Conservation (phyloP, 1,140 invertebrate genomes). For the Papilio machaon region DNA sequence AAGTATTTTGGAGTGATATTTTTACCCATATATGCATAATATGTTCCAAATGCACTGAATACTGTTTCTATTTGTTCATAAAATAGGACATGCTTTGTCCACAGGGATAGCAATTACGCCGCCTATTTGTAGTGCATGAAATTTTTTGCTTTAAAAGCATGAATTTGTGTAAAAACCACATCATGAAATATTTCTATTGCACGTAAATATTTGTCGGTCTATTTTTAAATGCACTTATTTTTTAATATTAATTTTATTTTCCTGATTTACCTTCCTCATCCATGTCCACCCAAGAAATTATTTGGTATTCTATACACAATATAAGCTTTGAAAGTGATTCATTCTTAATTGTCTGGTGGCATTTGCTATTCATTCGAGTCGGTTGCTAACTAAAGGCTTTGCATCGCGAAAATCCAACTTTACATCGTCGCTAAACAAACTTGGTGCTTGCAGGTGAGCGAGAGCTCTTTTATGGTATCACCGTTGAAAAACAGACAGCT, state of each 20-base stretch:
- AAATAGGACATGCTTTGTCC: conserved; percentile 7
- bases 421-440: conserved; percentile 49
- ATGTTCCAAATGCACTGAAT: not conserved
- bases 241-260: no score
- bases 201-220: not conserved
- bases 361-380: not conserved
- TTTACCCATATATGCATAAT: no score
- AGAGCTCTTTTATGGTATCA: conserved; percentile 58
- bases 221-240: not conserved
- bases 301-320: not conserved
- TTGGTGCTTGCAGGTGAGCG: conserved; percentile 55
- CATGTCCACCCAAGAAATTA: no score
- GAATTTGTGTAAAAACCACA: not conserved
- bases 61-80: not conserved
- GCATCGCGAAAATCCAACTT: conserved; percentile 49
- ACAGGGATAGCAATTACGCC: not conserved
- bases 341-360: not conserved
- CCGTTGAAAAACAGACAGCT: conserved; percentile 65
- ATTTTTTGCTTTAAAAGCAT: not conserved
- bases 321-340: not conserved
- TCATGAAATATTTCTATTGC: not conserved
- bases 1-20: no score
- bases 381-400: not conserved
- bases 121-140: not conserved
- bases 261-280: no score